phyloP scores from a whole-genome alignment of 2,888 invertebrate species.

The Oligia strigilis region DNA sequence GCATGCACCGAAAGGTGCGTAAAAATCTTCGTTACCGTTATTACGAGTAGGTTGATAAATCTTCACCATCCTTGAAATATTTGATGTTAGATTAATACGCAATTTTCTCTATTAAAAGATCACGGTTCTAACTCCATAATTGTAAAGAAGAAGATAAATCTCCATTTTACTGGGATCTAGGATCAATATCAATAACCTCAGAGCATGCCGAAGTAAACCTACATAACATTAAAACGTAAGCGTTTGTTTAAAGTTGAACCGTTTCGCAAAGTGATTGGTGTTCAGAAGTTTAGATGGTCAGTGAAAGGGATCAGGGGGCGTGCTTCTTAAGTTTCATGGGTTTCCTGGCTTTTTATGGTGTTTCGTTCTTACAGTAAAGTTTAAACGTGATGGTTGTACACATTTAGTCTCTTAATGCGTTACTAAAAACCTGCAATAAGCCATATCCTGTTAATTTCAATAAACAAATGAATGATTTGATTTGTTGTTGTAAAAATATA shows the following conservation, averaged over 20 bases:
- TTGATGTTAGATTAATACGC: neutral
- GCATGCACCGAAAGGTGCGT: neutral
- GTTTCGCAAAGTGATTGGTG: constrained; percentile 25
- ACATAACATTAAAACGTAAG: neutral
- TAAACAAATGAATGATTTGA: no score
- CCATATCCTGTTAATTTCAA: no score
- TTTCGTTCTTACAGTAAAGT: constrained; percentile 1
- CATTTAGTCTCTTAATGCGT: neutral
- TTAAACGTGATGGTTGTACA: neutral
- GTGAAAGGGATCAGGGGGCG: constrained; percentile 15
- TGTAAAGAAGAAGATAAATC: neutral
- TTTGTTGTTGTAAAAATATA: neutral
- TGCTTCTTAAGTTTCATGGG: constrained; percentile 15
- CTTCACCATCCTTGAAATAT: neutral
- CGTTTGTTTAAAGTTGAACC: constrained; percentile 5
- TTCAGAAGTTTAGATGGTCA: constrained; percentile 39
- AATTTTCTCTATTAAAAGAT: neutral
- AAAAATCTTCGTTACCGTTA: neutral
- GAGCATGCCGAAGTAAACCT: neutral
- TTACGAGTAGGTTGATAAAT: neutral
- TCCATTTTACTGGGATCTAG: neutral
- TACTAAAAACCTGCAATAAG: no score
- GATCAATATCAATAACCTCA: neutral
- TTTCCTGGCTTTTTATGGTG: neutral
- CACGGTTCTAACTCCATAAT: neutral